Percentiles rank a stretch among this genome's conserved stretches.
These are phyloP conservation scores for Egretta garzetta DNA, from an alignment of 2,113 vertebrate genomes.

Conservation along the genomic window DNA sequence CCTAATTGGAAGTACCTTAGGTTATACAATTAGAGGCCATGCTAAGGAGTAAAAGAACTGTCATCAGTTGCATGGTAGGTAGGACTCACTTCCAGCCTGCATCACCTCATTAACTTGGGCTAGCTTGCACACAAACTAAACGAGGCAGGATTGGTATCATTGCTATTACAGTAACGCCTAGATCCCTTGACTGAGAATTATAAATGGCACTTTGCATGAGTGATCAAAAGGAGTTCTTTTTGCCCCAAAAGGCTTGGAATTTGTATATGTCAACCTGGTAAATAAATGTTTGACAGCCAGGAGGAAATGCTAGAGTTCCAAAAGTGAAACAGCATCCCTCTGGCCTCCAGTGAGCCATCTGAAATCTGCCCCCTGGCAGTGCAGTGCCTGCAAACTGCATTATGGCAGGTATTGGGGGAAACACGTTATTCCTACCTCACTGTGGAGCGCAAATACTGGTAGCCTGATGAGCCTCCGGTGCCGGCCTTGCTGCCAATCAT, in stretches of 20 bases:
- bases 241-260: background rate
- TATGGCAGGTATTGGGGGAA: background rate
- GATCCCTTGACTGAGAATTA: background rate
- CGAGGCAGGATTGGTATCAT: background rate
- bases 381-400: too few species aligned
- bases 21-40: background rate
- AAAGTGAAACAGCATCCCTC: background rate
- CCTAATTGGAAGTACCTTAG: background rate
- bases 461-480: slow-evolving; percentile 93
- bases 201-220: background rate
- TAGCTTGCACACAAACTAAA: background rate
- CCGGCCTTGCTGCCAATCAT: slow-evolving; percentile 96
- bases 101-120: background rate
- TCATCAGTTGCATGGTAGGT: background rate
- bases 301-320: background rate
- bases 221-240: background rate
- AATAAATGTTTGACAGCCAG: background rate
- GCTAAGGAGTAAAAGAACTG: background rate
- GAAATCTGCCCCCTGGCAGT: background rate
- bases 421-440: slow-evolving; percentile 78
- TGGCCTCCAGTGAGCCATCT: background rate
- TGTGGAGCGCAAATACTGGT: slow-evolving; percentile 94
- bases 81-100: background rate
- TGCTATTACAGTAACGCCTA: rapidly evolving
- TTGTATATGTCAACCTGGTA: background rate